Conservation (phyloP, 1,140 invertebrate species). For the Drosophila ohnishii region DNA sequence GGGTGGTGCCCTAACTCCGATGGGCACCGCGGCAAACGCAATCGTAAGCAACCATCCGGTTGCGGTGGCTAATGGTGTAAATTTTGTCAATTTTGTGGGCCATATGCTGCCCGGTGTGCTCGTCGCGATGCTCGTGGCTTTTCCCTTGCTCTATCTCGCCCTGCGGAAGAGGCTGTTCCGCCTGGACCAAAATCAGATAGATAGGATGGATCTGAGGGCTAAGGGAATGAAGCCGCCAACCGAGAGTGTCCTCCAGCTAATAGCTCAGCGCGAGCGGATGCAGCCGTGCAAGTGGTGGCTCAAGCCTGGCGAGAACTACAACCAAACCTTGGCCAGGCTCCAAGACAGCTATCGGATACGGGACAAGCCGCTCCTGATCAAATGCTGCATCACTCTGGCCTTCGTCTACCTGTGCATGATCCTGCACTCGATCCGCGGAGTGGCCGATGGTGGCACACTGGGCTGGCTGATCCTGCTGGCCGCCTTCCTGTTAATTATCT, state of each 20-base stretch:
- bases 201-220: not conserved
- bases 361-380: conserved; percentile 85
- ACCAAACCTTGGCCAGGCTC: conserved; percentile 46
- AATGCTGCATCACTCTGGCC: conserved; percentile 84
- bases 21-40: conserved; percentile 93
- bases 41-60: conserved; percentile 90
- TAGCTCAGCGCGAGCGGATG: not conserved
- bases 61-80: conserved; percentile 87
- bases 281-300: conserved; percentile 23
- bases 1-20: conserved; percentile 92
- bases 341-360: conserved; percentile 22
- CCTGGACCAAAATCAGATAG: not conserved
- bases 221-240: not conserved
- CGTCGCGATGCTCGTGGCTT: conserved; percentile 86
- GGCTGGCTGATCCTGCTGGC: conserved; percentile 89
- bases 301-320: conserved; percentile 86
- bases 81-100: conserved; percentile 89
- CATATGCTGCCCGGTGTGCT: conserved; percentile 91
- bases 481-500: conserved; percentile 84
- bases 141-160: conserved; percentile 72
- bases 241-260: not conserved
- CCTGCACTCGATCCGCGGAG: conserved; percentile 86
- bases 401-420: conserved; percentile 87
- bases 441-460: conserved; percentile 85
- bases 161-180: not conserved